Evolutionary conservation across 2,888 invertebrate genomes (phyloP).

Genomic region (Seira sanloemensis): DNA sequence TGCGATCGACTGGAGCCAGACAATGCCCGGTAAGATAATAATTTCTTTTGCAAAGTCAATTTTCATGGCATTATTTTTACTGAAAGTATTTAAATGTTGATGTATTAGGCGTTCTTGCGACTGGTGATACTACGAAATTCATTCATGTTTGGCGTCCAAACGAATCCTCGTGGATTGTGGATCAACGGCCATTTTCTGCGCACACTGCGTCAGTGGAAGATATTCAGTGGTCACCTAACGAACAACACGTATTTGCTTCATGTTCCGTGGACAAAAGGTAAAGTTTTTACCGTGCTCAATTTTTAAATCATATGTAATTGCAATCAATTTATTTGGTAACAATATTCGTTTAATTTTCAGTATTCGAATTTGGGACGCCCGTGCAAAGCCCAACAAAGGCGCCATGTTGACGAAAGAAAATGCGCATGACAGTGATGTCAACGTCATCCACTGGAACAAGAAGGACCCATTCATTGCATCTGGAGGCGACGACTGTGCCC

Average conservation of each 20-base stretch:
- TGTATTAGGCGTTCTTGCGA: slow-evolving; percentile 88
- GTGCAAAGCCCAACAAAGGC: slow-evolving; percentile 90
- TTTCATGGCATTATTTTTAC: not conserved
- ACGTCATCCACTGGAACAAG: slow-evolving; percentile 98
- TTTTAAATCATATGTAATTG: slow-evolving; percentile 1
- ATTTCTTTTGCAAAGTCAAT: not conserved
- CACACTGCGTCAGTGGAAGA: slow-evolving; percentile 97
- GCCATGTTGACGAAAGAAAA: slow-evolving; percentile 92
- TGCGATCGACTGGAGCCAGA: slow-evolving; percentile 94
- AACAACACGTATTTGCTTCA: slow-evolving; percentile 89
- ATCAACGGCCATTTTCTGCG: slow-evolving; percentile 90
- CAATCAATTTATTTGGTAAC: too few species aligned
- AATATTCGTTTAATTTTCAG: slow-evolving; percentile 75
- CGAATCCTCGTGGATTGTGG: slow-evolving; percentile 89
- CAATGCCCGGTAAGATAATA: slow-evolving; percentile 81
- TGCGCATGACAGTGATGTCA: slow-evolving; percentile 94
- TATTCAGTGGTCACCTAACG: slow-evolving; percentile 98
- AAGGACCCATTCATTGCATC: slow-evolving; percentile 93
- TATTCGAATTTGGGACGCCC: slow-evolving; percentile 96
- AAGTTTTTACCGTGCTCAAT: slow-evolving; percentile 3
- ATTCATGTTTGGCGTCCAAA: slow-evolving; percentile 95
- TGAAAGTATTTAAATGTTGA: not conserved
- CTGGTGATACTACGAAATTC: slow-evolving; percentile 90
- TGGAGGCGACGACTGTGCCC: slow-evolving; percentile 96
- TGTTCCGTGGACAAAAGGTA: slow-evolving; percentile 90